phyloP scores from a whole-genome alignment of 2,113 vertebrate species.

The Cricetomys ansorgei region DNA sequence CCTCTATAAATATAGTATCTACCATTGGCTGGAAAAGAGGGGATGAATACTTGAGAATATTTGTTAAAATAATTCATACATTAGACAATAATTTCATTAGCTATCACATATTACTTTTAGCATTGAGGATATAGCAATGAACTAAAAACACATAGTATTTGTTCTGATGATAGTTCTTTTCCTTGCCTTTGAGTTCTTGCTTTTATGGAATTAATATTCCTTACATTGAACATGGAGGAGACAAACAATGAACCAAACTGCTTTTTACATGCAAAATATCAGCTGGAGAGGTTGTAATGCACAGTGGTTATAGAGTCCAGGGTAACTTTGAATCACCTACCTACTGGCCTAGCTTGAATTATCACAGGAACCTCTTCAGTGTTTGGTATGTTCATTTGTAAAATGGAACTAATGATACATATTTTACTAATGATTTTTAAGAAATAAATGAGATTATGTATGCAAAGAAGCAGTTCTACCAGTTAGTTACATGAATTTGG shows the following conservation, averaged over 20 bases:
- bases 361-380: background rate
- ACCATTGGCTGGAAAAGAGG: background rate
- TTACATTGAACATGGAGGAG: background rate
- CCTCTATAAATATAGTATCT: background rate
- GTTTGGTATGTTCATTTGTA: constrained; percentile 27
- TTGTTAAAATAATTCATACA: constrained; percentile 7
- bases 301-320: constrained; percentile 4
- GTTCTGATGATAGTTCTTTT: background rate
- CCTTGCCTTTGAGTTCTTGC: background rate
- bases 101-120: background rate
- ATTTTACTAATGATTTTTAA: background rate
- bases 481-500: constrained; percentile 6
- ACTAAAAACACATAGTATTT: background rate
- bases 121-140: background rate
- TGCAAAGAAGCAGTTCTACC: background rate
- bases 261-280: background rate
- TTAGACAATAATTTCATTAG: background rate
- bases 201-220: background rate
- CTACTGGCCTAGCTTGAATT: background rate
- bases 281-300: background rate
- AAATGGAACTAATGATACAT: background rate
- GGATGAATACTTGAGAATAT: background rate
- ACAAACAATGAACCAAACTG: background rate
- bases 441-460: constrained; percentile 30
- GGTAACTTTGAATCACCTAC: background rate